These are phyloP conservation scores for Aphis craccivora DNA, from an alignment of 1,140 invertebrate genomes.

Conservation along the genomic window DNA sequence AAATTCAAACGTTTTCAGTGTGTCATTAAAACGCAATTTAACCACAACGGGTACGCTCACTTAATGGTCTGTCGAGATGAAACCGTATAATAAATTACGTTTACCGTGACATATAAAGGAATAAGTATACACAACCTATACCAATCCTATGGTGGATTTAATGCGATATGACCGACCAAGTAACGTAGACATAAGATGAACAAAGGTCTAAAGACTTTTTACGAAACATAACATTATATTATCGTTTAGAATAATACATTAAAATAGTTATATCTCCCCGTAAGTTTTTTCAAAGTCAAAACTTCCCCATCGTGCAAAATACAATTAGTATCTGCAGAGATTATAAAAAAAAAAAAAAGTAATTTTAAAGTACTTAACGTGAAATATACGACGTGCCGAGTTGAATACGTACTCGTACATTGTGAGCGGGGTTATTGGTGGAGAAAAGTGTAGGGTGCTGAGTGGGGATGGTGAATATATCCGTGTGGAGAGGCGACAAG, in stretches of 20 bases:
- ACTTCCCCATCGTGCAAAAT: neutral
- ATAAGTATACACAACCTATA: too few relatives aligned
- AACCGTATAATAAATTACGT: neutral
- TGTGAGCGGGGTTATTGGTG: neutral
- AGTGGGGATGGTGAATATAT: neutral
- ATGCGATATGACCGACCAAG: neutral
- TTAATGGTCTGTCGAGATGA: neutral
- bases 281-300: neutral
- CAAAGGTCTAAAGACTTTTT: neutral
- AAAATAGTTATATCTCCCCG: too few relatives aligned
- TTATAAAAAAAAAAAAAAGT: neutral
- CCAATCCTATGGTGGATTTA: neutral
- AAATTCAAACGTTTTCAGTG: neutral
- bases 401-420: neutral
- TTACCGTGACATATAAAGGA: neutral
- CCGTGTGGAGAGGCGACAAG: neutral
- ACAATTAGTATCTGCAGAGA: neutral
- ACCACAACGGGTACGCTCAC: neutral
- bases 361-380: constrained; percentile 18
- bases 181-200: neutral
- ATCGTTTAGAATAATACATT: too few relatives aligned
- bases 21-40: neutral
- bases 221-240: neutral
- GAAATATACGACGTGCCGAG: neutral
- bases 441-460: too few relatives aligned